Evolutionary conservation across 2,113 vertebrate species (phyloP), one percentile per base, ranked within the genome.

Genomic region (Diphyllodes magnificus): DNA sequence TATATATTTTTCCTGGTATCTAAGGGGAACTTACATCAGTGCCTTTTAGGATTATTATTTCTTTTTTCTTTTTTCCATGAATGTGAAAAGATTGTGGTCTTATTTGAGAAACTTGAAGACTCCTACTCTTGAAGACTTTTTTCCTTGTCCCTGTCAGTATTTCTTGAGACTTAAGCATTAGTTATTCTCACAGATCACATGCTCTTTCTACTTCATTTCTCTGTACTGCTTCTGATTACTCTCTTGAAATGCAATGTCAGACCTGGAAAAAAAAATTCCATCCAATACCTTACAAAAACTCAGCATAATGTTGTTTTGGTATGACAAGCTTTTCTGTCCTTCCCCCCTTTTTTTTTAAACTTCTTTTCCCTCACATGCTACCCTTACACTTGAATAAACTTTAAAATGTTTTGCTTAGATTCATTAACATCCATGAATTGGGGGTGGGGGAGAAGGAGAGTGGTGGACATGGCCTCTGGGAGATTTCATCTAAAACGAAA

Each of bases 391-490:
- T 56, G 13, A 60, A 25, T 24, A 81, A 57, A 40, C 3, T 35
- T 70, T n/a, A 19, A 57, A 45, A 50, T 11, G 1, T 35, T 88
- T 75, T 72, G 4, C 44, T 90, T 80, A 64, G 24, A 61, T 69
- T 69, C 40, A 65, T 18, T n/a, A 30, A n/a, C 5, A 45, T 70
- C 17, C 15, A 65, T 35, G 19, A 81, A 23, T 3, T 47, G 1
- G 3, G 4, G 2, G 4, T 10, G 8, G 3, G 8, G 9, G 3
- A 3, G 6, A 13, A 71, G 7, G 25, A 13, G 15, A 76, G 37
- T 8, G 2, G 16, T 50, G 31, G 17, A n/a, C 47, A n/a, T 47
- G 2, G 2, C 4, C 3, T 40, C 8, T 61, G 7, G 6, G 4
- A 45, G 0, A 53, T 5, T 71, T 42, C 9, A 25, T 31, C 30